These are phyloP conservation scores for Gypaetus barbatus DNA, from an alignment of 2,797 vertebrate genomes.

Conservation along the genomic window DNA sequence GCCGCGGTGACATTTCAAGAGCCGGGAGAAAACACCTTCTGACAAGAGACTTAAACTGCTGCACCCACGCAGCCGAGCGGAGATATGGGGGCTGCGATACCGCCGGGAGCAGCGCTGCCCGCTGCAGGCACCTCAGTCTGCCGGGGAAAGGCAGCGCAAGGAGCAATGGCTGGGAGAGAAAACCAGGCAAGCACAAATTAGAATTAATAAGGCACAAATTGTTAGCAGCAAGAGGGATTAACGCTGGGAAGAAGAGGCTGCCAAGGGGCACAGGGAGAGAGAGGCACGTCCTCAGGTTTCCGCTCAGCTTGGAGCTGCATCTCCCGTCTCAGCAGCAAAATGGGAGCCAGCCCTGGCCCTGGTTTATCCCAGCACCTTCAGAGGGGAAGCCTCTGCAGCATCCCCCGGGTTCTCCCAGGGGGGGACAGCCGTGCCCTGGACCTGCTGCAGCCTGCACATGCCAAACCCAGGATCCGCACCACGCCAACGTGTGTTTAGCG, in stretches of 20 bases:
- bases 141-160: background rate
- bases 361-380: background rate
- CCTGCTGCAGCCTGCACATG: background rate
- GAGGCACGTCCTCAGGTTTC: background rate
- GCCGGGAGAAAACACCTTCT: background rate
- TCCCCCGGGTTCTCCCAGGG: background rate
- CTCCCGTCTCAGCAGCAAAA: background rate
- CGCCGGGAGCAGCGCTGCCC: background rate
- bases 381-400: background rate
- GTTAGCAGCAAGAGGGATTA: background rate
- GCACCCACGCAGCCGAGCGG: background rate
- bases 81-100: background rate
- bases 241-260: background rate
- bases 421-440: background rate
- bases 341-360: background rate
- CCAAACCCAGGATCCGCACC: background rate
- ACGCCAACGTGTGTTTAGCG: rapidly evolving
- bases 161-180: background rate
- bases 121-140: background rate
- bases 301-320: background rate
- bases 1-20: background rate
- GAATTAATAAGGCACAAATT: slow-evolving; percentile 24
- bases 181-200: background rate
- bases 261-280: background rate
- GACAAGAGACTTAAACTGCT: slow-evolving; percentile 1